Percentiles rank a stretch among this genome's conserved stretches.
These are phyloP conservation scores for Oligia latruncula DNA, from an alignment of 2,888 invertebrate species.

Conservation along the genomic window DNA sequence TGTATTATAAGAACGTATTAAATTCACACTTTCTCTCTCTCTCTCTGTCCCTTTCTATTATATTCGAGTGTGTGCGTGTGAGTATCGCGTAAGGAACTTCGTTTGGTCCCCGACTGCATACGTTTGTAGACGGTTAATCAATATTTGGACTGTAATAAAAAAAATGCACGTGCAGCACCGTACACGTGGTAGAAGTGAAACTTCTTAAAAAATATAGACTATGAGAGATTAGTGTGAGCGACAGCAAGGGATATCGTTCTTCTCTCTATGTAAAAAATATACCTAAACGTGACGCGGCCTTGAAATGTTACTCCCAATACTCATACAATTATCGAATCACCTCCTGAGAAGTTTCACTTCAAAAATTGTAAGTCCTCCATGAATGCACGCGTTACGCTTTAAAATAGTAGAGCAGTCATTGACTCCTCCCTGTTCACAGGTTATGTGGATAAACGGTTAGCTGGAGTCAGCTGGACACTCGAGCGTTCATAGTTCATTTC, in stretches of 20 bases:
- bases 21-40: not conserved
- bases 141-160: too few relatives aligned
- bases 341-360: not conserved
- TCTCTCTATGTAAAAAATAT: too few relatives aligned
- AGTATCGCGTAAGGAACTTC: not conserved
- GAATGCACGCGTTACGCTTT: not conserved
- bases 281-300: not conserved
- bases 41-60: too few relatives aligned
- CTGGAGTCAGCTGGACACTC: slow-evolving; percentile 5
- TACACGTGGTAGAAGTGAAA: not conserved
- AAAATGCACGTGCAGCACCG: not conserved
- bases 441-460: slow-evolving; percentile 30
- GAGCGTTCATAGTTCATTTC: slow-evolving; percentile 28
- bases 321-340: not conserved
- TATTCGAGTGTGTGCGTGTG: not conserved
- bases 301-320: not conserved
- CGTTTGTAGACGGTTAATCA: not conserved
- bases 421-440: slow-evolving; percentile 30
- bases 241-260: too few relatives aligned
- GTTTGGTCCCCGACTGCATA: not conserved
- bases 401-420: slow-evolving; percentile 40
- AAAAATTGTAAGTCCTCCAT: not conserved
- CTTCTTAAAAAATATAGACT: not conserved
- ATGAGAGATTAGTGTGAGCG: too few relatives aligned
- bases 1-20: not conserved